phyloP scores from a whole-genome alignment of 1,140 invertebrate genomes.

The Ips nitidus region DNA sequence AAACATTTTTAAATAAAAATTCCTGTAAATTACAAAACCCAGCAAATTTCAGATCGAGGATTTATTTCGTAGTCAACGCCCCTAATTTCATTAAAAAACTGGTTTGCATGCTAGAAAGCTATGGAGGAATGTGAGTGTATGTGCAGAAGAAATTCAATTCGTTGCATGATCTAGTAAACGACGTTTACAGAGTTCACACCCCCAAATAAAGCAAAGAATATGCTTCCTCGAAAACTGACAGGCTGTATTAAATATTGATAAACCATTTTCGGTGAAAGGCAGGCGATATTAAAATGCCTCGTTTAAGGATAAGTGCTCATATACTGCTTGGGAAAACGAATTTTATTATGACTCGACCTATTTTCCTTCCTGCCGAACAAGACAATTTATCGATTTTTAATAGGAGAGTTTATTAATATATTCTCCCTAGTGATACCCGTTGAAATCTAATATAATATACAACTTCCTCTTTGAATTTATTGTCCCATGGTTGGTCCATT shows the following conservation, averaged over 20 bases:
- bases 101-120: slow-evolving; percentile 30
- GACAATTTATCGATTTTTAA: background rate
- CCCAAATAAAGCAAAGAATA: slow-evolving; percentile 32
- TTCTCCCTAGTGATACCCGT: background rate
- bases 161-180: slow-evolving; percentile 39
- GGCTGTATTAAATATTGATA: slow-evolving; percentile 29
- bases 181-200: slow-evolving; percentile 39
- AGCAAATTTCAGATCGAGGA: too few species aligned
- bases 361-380: background rate
- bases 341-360: background rate
- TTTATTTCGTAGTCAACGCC: background rate
- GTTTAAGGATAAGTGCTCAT: background rate
- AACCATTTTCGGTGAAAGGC: slow-evolving; percentile 10
- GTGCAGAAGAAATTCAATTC: slow-evolving; percentile 38
- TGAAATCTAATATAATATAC: slow-evolving; percentile 10
- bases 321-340: background rate
- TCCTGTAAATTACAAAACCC: background rate
- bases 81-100: slow-evolving; percentile 4
- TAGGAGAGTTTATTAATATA: slow-evolving; percentile 7
- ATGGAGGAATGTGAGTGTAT: slow-evolving; percentile 21
- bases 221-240: slow-evolving; percentile 20
- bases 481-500: slow-evolving; percentile 19
- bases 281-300: slow-evolving; percentile 2
- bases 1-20: slow-evolving; percentile 6
- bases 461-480: slow-evolving; percentile 20